Evolutionary conservation across 2,797 vertebrate species (phyloP).

Genomic region (Leuciscus waleckii): DNA sequence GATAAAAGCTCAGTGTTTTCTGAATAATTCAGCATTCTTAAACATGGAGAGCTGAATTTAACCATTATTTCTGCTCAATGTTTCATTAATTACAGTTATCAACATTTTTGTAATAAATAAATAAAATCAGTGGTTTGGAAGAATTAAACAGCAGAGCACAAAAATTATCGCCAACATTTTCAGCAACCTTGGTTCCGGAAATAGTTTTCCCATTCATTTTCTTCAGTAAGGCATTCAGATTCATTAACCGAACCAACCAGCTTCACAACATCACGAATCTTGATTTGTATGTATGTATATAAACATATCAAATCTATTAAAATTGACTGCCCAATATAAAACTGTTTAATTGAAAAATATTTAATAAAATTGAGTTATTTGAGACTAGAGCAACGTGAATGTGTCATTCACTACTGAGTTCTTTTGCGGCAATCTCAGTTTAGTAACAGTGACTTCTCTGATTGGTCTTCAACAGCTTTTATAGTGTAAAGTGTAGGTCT

Average conservation of each 20-base stretch:
- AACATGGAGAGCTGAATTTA: conserved; percentile 68
- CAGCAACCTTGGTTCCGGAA: not conserved
- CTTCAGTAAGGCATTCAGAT: not conserved
- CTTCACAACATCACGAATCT: not conserved
- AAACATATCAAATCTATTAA: not conserved
- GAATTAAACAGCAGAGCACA: conserved; percentile 15
- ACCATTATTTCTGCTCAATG: conserved; percentile 74
- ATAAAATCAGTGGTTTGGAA: conserved; percentile 78
- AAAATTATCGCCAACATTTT: not conserved
- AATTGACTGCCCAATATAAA: not conserved
- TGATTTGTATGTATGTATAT: not conserved
- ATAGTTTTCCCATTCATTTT: not conserved
- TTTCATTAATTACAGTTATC: conserved; percentile 61
- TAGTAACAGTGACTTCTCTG: not conserved
- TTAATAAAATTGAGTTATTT: not conserved
- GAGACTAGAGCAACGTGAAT: not conserved
- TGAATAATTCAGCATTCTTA: conserved; percentile 63
- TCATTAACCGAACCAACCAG: not conserved
- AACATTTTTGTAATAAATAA: conserved; percentile 71
- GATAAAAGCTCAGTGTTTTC: conserved; percentile 77
- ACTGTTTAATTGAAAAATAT: no score
- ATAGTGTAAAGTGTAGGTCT: not conserved
- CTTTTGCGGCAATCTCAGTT: not conserved
- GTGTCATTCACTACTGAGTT: not conserved
- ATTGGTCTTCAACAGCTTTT: not conserved